Percentiles rank a stretch among this genome's conserved stretches.
Conservation (phyloP, 2,888 invertebrate genomes). For the Pardosa pseudoannulata region DNA sequence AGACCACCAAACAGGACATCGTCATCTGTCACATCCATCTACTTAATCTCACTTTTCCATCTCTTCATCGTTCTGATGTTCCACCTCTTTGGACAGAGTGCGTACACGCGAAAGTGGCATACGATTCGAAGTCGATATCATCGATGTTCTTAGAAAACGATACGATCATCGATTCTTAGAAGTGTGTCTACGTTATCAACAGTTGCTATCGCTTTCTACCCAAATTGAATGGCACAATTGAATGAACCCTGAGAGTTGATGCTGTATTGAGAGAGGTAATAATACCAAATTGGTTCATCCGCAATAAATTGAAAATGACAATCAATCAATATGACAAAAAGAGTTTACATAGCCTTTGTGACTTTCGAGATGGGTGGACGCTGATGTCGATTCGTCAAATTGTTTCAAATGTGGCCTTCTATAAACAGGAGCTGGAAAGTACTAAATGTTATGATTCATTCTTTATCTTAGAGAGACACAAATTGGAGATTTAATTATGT, state of each 20-base stretch:
- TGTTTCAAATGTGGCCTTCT: background rate
- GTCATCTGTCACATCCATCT: background rate
- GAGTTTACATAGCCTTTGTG: background rate
- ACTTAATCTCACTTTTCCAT: background rate
- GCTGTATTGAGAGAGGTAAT: background rate
- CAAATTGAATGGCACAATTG: conserved; percentile 25
- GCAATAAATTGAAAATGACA: background rate
- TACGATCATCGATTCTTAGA: conserved; percentile 41
- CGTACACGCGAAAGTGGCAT: background rate
- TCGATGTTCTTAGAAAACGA: conserved; percentile 57
- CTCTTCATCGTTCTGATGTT: background rate
- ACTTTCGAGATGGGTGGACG: too few relatives aligned
- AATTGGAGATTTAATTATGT: too few relatives aligned
- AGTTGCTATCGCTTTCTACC: conserved; percentile 12
- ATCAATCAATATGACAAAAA: background rate
- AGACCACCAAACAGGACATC: background rate
- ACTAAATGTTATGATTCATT: too few relatives aligned
- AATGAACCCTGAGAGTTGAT: conserved; percentile 18
- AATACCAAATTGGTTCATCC: background rate
- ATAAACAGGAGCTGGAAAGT: too few relatives aligned
- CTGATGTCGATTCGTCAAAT: background rate
- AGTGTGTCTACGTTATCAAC: conserved; percentile 21
- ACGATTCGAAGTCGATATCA: conserved; percentile 36
- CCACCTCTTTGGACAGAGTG: background rate
- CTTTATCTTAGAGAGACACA: too few relatives aligned